Evolutionary conservation across 2,888 invertebrate genomes (phyloP), one percentile per base, ranked within the genome.

Genomic region (Dioctria rufipes): DNA sequence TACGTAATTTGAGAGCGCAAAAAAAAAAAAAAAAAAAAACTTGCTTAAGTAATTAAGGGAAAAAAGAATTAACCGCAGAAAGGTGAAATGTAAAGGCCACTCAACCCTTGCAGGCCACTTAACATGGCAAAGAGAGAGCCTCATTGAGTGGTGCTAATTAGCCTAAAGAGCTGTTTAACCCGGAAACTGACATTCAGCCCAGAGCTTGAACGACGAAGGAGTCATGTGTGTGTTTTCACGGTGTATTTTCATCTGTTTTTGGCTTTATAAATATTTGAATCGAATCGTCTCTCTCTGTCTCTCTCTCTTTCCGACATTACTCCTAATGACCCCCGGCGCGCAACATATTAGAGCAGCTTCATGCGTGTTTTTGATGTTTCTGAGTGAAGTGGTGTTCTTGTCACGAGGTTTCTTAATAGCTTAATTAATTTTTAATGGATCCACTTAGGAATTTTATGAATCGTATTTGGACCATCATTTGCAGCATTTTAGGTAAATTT

Each of bases 361-460:
- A 69, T 51, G 69, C 69, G 69, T 69, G 69, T 69, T 69, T 69
- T 69, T 51, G 69, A 69, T 69, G 69, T 69, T 69, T 54, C 43
- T 49, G 37, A 49, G 49, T 49, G 4, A 69, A 69, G 51, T 69
- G 69, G 69, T 39, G 69, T 51, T 69, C 69, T 69, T 66, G 49
- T 51, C 69, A 37, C 25, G 69, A 51, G 37, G 37, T 69, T 69
- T 69, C 69, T 69, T 69, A 69, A 51, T 69, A 69, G 69, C 69
- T 69, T 69, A 69, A 69, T 69, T 69, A 69, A 69, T 69, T 69
- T 69, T 69, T 69, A 69, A 69, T 69, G 37, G 69, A 5, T 49
- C 37, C 69, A 51, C 69, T 69, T 67, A 37, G 54, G 6, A 54
- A 54, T 54, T 4, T 54, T 11, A 11, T n/a, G 4, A 11, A 54